Evolutionary conservation across 2,888 invertebrate genomes (phyloP), one percentile per base, ranked within the genome.

Genomic region (Neoascia interrupta): DNA sequence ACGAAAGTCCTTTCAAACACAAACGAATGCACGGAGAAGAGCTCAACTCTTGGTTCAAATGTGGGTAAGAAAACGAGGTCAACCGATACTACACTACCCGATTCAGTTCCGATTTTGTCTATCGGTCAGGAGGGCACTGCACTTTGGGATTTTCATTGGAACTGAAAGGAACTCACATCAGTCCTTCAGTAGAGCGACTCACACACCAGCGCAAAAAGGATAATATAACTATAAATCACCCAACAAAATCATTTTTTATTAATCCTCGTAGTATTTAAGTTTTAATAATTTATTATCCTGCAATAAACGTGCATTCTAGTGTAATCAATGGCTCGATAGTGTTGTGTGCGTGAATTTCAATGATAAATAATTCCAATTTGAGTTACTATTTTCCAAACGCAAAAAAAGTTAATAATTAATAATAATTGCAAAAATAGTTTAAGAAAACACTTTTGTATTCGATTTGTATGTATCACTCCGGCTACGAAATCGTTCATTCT

Each of bases 81-180:
- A 84, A 83, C 70, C 82, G 82, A 83, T 82, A 82, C 82, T 68
- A 70, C n/a, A n/a, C 72, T 68, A 66, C 51, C 82, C 81, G 83
- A 82, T 84, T 84, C 82, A 84, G 83, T 83, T 83, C 83, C 85
- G 84, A 84, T 84, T 83, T 83, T 81, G 82, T 84, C 84, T 83
- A 84, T 85, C 84, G 84, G 84, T 84, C 84, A 84, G 83, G 83
- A 85, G 86, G 85, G 83, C 86, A 86, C 83, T 86, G 86, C 85
- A 85, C 85, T 86, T 84, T 85, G 82, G 81, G 82, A 84, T 82
- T 84, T 85, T 84, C 83, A 83, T 84, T 84, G 81, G 83, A 83
- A 83, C 81, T 81, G 84, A 84, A 83, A 83, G 81, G 83, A 84
- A 81, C 82, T 81, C 73, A 63, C 61, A 63, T 66, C 79, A 72